phyloP scores from a whole-genome alignment of 2,888 invertebrate species.

The Cenopis cana region DNA sequence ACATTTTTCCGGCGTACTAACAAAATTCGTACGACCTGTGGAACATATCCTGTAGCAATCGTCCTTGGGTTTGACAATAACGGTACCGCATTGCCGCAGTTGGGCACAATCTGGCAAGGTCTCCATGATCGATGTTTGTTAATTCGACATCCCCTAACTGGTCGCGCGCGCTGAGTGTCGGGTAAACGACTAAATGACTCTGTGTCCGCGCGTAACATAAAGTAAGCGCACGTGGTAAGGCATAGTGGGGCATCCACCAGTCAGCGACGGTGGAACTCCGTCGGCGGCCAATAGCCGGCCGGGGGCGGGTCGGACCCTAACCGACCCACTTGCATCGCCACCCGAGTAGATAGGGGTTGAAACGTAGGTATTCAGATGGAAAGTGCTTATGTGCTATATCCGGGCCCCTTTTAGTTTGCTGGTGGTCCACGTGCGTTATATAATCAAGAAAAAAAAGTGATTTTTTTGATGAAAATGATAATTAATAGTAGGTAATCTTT shows the following conservation, averaged over 20 bases:
- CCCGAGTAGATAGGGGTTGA: slow-evolving; percentile 65
- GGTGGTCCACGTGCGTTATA: not conserved
- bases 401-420: not conserved
- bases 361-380: slow-evolving; percentile 38
- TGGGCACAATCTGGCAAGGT: slow-evolving; percentile 74
- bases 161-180: slow-evolving; percentile 78
- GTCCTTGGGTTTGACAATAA: slow-evolving; percentile 75
- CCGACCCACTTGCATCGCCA: slow-evolving; percentile 59
- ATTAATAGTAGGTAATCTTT: no score
- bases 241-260: slow-evolving; percentile 63
- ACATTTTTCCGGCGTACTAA: slow-evolving; percentile 67
- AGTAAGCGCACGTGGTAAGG: slow-evolving; percentile 70
- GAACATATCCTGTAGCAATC: slow-evolving; percentile 49
- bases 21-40: slow-evolving; percentile 50
- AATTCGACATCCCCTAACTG: slow-evolving; percentile 75
- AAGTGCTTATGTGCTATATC: slow-evolving; percentile 17
- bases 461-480: not conserved
- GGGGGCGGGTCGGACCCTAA: slow-evolving; percentile 65
- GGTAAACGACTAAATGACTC: slow-evolving; percentile 79
- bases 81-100: slow-evolving; percentile 70
- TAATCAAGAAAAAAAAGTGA: not conserved
- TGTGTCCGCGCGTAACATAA: slow-evolving; percentile 79
- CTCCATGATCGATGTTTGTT: slow-evolving; percentile 74
- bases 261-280: slow-evolving; percentile 62
- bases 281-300: slow-evolving; percentile 55